Evolutionary conservation across 2,888 invertebrate species (phyloP).

Genomic region (Macrophya annulata): DNA sequence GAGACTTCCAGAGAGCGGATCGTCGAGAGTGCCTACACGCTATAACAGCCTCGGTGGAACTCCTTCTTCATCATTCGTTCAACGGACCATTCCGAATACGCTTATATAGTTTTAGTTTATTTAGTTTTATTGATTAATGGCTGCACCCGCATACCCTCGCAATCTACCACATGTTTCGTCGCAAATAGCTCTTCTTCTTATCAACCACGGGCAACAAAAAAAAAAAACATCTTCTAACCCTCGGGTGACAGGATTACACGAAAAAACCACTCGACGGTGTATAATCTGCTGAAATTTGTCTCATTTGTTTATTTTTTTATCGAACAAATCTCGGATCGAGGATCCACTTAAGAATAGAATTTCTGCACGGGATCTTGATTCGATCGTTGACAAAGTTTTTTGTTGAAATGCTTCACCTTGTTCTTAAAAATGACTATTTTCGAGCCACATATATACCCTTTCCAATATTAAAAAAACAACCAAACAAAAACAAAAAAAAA

Average conservation of each 20-base stretch:
- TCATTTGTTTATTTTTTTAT: background rate
- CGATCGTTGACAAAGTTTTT: background rate
- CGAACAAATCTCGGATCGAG: background rate
- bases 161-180: constrained; percentile 3
- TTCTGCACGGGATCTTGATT: background rate
- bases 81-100: constrained; percentile 38
- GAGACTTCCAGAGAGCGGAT: constrained; percentile 13
- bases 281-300: background rate
- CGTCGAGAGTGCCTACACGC: background rate
- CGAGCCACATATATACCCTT: background rate
- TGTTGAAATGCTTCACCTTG: background rate
- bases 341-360: background rate
- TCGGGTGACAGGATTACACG: background rate
- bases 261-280: background rate
- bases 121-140: constrained; percentile 23
- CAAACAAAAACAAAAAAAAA: too few relatives aligned
- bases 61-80: constrained; percentile 12
- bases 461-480: too few relatives aligned
- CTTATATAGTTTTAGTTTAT: constrained; percentile 33
- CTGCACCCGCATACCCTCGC: constrained; percentile 29
- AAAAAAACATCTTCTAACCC: background rate
- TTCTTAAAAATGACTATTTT: background rate
- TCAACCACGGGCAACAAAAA: background rate
- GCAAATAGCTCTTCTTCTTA: background rate
- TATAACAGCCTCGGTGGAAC: background rate